Conservation (phyloP, 2,113 vertebrate species). For the Ancistrus triradiatus region DNA sequence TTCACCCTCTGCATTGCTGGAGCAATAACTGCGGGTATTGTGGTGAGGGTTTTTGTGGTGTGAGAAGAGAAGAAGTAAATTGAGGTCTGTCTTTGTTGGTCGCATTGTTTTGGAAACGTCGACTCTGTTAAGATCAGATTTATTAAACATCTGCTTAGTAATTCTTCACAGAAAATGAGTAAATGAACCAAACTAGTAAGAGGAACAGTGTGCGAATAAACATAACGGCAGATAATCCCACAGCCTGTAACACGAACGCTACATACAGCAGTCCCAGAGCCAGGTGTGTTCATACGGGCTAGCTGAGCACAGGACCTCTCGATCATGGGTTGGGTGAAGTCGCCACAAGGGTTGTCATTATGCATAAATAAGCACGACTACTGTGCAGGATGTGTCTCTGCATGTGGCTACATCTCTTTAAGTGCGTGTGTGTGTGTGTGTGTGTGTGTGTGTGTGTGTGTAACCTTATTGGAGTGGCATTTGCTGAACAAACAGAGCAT, state of each 20-base stretch:
- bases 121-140: too few relatives aligned
- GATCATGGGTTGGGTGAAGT: constrained; percentile 7
- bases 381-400: background rate
- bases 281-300: constrained; percentile 10
- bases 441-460: background rate
- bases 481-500: constrained; percentile 8
- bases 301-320: background rate
- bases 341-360: background rate
- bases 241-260: background rate
- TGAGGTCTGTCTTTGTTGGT: too few relatives aligned
- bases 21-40: too few relatives aligned
- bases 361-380: too few relatives aligned
- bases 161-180: too few relatives aligned
- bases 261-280: background rate
- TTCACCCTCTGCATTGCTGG: too few relatives aligned
- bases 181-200: too few relatives aligned
- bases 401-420: background rate
- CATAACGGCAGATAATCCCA: background rate
- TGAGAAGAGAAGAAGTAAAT: too few relatives aligned
- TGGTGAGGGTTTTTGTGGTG: too few relatives aligned
- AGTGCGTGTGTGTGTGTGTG: background rate
- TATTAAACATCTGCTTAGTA: too few relatives aligned
- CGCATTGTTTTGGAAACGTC: too few relatives aligned
- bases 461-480: background rate
- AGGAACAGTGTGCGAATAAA: too few relatives aligned